These are phyloP conservation scores for Drosophila seguyi DNA, from an alignment of 1,140 invertebrate species.

Conservation along the genomic window DNA sequence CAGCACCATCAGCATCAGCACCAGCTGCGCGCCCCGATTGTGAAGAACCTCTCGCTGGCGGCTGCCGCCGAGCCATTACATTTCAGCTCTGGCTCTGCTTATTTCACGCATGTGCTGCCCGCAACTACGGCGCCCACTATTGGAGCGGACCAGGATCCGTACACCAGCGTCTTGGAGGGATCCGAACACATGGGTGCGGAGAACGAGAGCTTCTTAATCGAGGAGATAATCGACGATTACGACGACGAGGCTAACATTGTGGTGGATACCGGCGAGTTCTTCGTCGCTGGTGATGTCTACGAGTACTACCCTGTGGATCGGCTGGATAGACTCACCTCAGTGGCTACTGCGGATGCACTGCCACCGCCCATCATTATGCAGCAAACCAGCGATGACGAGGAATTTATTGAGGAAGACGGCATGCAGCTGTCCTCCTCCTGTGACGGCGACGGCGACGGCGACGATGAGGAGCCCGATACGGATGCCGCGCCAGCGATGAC, in stretches of 20 bases:
- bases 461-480: constrained; percentile 23
- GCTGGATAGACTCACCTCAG: constrained; percentile 59
- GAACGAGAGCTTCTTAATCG: constrained; percentile 75
- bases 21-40: constrained; percentile 57
- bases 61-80: constrained; percentile 70
- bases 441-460: constrained; percentile 40
- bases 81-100: constrained; percentile 50
- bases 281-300: constrained; percentile 70
- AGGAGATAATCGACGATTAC: constrained; percentile 75
- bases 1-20: constrained; percentile 20
- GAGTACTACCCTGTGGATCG: constrained; percentile 74
- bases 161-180: constrained; percentile 62
- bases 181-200: constrained; percentile 57
- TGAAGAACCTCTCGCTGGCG: constrained; percentile 71
- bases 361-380: constrained; percentile 80
- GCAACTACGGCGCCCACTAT: constrained; percentile 39
- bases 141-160: constrained; percentile 65
- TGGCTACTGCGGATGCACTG: constrained; percentile 69
- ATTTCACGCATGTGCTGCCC: constrained; percentile 64
- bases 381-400: constrained; percentile 67
- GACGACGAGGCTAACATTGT: constrained; percentile 76
- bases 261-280: constrained; percentile 72
- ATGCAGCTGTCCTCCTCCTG: constrained; percentile 54
- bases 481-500: constrained; percentile 38
- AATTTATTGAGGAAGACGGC: constrained; percentile 54